phyloP scores from a whole-genome alignment of 2,888 invertebrate species.

The Galerucella calmariensis region DNA sequence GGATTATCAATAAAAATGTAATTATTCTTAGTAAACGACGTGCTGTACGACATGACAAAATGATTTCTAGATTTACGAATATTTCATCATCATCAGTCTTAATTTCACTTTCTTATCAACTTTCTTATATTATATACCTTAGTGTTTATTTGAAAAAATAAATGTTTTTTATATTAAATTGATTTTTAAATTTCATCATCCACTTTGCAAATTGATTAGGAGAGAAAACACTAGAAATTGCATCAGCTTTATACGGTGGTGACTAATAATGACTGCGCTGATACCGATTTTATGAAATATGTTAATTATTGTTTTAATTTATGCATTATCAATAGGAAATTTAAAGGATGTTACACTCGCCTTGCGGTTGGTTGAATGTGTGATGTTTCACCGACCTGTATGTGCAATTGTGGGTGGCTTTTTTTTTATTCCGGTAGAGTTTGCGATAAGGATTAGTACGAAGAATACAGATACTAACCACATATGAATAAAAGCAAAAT shows the following conservation, averaged over 20 bases:
- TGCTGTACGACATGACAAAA: not conserved
- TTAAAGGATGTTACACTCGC: not conserved
- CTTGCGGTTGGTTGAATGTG: not conserved
- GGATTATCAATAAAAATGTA: no score
- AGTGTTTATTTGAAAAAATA: not conserved
- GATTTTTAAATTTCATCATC: not conserved
- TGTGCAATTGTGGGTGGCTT: not conserved
- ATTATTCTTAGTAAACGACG: not conserved
- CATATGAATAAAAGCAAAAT: no score
- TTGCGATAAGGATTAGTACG: not conserved
- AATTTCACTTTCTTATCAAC: not conserved
- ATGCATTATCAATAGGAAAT: not conserved
- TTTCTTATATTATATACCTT: not conserved
- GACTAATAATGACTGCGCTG: not conserved
- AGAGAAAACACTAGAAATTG: not conserved
- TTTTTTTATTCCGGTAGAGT: not conserved
- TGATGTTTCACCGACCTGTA: not conserved
- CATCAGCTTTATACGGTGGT: not conserved
- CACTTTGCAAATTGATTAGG: not conserved
- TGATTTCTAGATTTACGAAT: not conserved
- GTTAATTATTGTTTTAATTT: not conserved
- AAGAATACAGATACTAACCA: no score
- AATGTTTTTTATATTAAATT: no score
- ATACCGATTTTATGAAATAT: not conserved
- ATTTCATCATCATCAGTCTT: not conserved